phyloP scores from a whole-genome alignment of 2,797 vertebrate species.

The Nannoperca obscura region DNA sequence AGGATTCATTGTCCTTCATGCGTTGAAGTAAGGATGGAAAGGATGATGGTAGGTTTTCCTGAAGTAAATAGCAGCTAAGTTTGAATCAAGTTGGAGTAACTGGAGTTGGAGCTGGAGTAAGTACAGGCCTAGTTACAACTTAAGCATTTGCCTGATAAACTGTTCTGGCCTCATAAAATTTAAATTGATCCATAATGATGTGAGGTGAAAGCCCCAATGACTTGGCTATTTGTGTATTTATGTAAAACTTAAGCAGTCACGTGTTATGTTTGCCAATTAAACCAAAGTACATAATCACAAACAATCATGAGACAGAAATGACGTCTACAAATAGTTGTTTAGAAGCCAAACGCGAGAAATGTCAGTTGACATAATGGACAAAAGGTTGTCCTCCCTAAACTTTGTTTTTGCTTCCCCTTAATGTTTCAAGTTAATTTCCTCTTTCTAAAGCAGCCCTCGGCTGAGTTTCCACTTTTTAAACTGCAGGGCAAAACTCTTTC shows the following conservation, averaged over 20 bases:
- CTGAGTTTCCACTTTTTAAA: too few relatives aligned
- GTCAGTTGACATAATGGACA: neutral
- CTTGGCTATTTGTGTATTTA: neutral
- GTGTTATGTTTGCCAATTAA: too few relatives aligned
- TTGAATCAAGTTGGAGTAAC: neutral
- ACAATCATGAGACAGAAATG: neutral
- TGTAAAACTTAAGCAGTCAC: neutral
- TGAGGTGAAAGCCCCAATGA: neutral
- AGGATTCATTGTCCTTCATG: conserved; percentile 3
- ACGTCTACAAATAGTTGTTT: neutral
- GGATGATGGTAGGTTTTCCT: neutral
- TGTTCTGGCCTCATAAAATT: neutral
- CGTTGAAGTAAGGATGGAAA: neutral
- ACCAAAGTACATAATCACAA: neutral
- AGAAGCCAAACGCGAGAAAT: neutral
- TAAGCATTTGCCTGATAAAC: neutral
- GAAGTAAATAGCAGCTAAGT: neutral
- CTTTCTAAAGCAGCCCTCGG: neutral
- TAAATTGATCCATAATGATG: neutral
- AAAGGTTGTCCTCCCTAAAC: neutral
- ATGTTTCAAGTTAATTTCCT: neutral
- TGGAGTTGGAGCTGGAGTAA: too few relatives aligned
- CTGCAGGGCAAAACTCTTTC: too few relatives aligned
- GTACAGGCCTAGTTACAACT: neutral
- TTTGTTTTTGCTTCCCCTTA: neutral